These are phyloP conservation scores for Ypsolopha scabrella DNA, from an alignment of 2,888 invertebrate species.

Conservation along the genomic window DNA sequence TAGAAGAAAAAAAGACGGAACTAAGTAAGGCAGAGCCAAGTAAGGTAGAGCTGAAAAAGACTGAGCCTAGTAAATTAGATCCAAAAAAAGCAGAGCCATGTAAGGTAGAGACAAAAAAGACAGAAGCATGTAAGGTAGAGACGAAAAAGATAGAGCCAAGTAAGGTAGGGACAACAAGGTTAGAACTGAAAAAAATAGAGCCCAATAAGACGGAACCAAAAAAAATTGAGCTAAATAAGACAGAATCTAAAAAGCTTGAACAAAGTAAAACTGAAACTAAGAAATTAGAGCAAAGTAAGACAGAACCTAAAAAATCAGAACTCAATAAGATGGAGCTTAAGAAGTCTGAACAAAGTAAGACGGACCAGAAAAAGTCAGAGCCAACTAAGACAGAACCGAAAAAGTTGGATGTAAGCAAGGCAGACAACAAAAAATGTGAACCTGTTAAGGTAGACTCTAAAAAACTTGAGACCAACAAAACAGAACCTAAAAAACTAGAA, in stretches of 20 bases:
- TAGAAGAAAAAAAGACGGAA: conserved; percentile 11
- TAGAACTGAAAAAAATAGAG: conserved; percentile 8
- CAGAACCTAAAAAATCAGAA: not conserved
- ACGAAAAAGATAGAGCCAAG: conserved; percentile 3
- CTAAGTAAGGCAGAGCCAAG: conserved; percentile 12
- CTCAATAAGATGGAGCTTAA: conserved; percentile 3
- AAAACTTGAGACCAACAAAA: not conserved
- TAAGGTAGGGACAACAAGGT: conserved; percentile 13
- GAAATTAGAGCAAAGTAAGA: conserved; percentile 13
- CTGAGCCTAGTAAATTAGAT: conserved; percentile 9
- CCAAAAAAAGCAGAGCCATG: no score
- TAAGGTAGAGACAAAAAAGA: conserved; percentile 9
- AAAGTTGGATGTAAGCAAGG: not conserved
- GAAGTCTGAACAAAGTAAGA: not conserved
- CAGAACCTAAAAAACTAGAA: not conserved
- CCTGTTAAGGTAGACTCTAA: not conserved
- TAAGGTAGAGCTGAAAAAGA: conserved; percentile 3
- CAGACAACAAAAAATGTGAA: not conserved
- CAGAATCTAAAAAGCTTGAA: conserved; percentile 11
- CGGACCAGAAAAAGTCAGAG: not conserved
- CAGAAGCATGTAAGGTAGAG: conserved; percentile 14
- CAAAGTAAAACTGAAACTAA: conserved; percentile 10
- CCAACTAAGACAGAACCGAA: not conserved
- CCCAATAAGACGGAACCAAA: conserved; percentile 1
- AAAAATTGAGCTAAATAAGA: conserved; percentile 14